Percentiles rank a stretch among this genome's conserved stretches.
phyloP scores from a whole-genome alignment of 2,113 vertebrate genomes.

The Rhinolophus ferrumequinum region DNA sequence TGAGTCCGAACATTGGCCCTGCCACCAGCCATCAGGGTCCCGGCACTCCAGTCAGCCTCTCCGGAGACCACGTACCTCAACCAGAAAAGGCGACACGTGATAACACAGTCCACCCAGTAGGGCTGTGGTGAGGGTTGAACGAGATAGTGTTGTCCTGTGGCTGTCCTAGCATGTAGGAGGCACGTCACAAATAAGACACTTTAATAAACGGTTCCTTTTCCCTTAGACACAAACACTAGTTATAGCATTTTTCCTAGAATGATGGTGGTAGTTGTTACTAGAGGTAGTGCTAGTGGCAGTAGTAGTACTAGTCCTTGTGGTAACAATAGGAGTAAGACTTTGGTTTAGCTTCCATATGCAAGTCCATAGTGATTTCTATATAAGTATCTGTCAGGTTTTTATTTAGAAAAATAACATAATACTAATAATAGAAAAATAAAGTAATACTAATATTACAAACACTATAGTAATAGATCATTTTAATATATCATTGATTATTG shows the following conservation, averaged over 20 bases:
- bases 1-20: background rate
- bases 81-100: background rate
- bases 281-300: no score
- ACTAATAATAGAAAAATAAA: background rate
- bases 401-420: background rate
- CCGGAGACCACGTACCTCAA: background rate
- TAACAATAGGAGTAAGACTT: background rate
- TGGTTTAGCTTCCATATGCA: background rate
- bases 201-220: background rate
- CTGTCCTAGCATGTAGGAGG: accelerated
- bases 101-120: background rate
- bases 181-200: no score
- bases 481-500: background rate
- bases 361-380: background rate
- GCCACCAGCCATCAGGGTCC: no score
- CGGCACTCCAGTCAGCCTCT: accelerated
- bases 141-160: no score
- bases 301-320: no score
- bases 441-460: background rate
- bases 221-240: background rate
- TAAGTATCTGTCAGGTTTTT: background rate
- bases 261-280: no score
- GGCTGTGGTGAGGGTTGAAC: background rate
- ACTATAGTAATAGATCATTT: background rate
- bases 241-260: background rate